A percentile compares a stretch with the other conserved stretches of the same genome.
Evolutionary conservation across 2,797 vertebrate species (phyloP).

Genomic region (Gallinago nigripennis): DNA sequence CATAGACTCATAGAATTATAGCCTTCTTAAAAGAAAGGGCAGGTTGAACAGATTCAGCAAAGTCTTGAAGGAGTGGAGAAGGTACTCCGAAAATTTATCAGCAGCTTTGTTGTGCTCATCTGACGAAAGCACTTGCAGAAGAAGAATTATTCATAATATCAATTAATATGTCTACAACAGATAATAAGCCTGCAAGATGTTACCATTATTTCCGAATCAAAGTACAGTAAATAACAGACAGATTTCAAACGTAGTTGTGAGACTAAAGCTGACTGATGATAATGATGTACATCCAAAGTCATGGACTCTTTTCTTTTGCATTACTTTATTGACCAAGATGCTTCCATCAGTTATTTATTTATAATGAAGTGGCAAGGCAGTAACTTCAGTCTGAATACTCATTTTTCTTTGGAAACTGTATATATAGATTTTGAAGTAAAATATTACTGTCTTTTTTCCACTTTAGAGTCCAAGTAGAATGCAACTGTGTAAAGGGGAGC

Average conservation of each 20-base stretch:
- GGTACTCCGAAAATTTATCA: neutral
- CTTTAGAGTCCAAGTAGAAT: conserved; percentile 88
- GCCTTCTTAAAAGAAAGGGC: neutral
- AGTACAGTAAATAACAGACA: neutral
- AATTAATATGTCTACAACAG: neutral
- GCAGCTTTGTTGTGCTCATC: neutral
- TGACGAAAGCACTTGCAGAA: neutral
- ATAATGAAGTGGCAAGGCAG: neutral
- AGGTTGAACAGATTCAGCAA: neutral
- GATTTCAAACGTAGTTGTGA: neutral
- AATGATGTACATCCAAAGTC: neutral
- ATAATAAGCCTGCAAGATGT: neutral
- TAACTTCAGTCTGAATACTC: neutral
- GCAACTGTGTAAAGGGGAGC: conserved; percentile 87
- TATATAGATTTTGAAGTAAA: neutral
- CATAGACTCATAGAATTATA: neutral
- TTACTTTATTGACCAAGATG: neutral
- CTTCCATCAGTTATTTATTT: neutral
- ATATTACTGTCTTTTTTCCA: neutral
- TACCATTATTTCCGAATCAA: neutral
- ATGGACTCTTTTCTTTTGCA: neutral
- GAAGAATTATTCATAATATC: neutral
- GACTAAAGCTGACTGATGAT: neutral
- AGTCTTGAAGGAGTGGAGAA: neutral
- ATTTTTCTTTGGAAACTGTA: neutral